Evolutionary conservation across 2,797 vertebrate genomes (phyloP).

Genomic region (Poeciliopsis paucimaculata): DNA sequence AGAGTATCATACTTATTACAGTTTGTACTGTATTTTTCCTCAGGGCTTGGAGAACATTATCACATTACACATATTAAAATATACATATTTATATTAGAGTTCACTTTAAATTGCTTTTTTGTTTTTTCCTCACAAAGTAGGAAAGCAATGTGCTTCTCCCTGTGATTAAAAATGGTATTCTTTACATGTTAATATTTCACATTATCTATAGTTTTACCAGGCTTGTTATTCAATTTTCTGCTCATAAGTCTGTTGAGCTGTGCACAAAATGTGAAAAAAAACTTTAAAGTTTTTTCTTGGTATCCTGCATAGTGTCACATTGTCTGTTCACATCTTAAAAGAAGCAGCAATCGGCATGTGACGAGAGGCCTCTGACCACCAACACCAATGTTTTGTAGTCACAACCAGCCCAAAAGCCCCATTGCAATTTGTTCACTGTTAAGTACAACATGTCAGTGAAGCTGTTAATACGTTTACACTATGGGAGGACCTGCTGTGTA

Average conservation of each 20-base stretch:
- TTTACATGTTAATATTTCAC: not conserved
- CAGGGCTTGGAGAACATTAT: not conserved
- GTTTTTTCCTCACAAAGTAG: not conserved
- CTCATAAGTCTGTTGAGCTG: not conserved
- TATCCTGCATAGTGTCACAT: conserved; percentile 34
- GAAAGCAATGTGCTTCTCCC: not conserved
- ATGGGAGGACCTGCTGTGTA: conserved; percentile 50
- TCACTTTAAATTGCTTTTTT: not conserved
- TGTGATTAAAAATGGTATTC: not conserved
- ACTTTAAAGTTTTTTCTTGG: not conserved
- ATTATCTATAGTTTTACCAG: not conserved
- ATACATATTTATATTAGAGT: not conserved
- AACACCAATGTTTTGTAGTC: conserved; percentile 28
- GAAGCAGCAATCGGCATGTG: conserved; percentile 34
- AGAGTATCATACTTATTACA: not conserved
- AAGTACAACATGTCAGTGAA: conserved; percentile 56
- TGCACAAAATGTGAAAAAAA: conserved; percentile 19
- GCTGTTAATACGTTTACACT: conserved; percentile 69
- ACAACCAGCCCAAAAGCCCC: conserved; percentile 40
- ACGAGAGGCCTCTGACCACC: conserved; percentile 28
- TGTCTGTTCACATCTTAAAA: conserved; percentile 44
- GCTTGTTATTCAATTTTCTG: not conserved
- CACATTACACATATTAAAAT: not conserved
- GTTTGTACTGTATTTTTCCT: not conserved
- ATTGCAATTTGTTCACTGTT: conserved; percentile 63